These are phyloP conservation scores for Nebria salina DNA, from an alignment of 2,888 invertebrate genomes.

Conservation along the genomic window DNA sequence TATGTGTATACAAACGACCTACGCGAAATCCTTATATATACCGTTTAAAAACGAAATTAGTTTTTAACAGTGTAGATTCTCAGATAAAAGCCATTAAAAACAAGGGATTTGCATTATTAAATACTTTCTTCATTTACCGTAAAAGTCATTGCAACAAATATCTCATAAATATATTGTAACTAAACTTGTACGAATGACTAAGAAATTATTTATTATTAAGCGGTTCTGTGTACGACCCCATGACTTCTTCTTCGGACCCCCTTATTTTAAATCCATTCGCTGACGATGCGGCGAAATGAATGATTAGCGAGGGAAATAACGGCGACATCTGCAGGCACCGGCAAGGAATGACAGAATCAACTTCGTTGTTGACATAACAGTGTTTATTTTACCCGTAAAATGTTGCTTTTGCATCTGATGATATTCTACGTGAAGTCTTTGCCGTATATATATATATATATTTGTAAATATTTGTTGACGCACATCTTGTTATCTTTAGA, in stretches of 20 bases:
- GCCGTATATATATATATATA: neutral
- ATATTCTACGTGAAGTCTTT: neutral
- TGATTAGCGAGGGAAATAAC: constrained; percentile 42
- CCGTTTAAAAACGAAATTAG: too few species aligned
- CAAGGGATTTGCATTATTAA: too few species aligned
- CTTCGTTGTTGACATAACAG: constrained; percentile 26
- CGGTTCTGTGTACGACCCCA: neutral
- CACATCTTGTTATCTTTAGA: neutral
- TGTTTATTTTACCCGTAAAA: constrained; percentile 27
- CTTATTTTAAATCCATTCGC: neutral
- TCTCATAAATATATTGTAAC: too few species aligned
- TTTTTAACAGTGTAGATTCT: too few species aligned
- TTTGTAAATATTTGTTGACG: constrained; percentile 7
- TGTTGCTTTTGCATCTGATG: neutral
- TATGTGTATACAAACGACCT: too few species aligned
- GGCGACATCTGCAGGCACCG: constrained; percentile 33
- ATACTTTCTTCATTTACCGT: too few species aligned
- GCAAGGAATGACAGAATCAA: constrained; percentile 15
- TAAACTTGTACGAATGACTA: neutral
- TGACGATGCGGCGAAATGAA: constrained; percentile 18
- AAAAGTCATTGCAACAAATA: too few species aligned
- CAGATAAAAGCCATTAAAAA: too few species aligned
- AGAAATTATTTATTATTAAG: neutral
- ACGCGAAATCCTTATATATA: too few species aligned
- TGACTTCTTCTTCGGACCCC: neutral